A percentile compares a stretch with the other conserved stretches of the same genome.
These are phyloP conservation scores for Smithornis capensis DNA, from an alignment of 2,113 vertebrate species.

Conservation along the genomic window DNA sequence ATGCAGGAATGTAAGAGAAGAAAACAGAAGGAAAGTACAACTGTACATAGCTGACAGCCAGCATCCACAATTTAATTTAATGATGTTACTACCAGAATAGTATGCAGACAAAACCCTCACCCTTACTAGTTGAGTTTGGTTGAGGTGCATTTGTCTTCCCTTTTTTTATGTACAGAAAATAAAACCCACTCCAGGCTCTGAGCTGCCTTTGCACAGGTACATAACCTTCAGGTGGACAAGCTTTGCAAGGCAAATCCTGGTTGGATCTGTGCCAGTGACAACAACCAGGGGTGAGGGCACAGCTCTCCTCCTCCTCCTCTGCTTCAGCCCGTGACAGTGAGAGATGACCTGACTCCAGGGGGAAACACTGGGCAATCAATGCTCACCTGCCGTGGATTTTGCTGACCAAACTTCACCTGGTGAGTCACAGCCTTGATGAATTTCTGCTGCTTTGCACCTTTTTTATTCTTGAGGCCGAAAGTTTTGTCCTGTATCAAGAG, in stretches of 20 bases:
- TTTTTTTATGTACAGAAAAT: background rate
- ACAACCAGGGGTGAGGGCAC: background rate
- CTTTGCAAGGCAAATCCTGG: background rate
- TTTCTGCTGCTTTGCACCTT: conserved; percentile 98
- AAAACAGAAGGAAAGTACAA: background rate
- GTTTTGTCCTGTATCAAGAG: conserved; percentile 89
- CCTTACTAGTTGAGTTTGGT: background rate
- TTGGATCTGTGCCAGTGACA: background rate
- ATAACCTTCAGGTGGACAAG: background rate
- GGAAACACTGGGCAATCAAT: background rate
- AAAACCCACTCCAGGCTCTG: background rate
- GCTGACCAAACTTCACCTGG: conserved; percentile 93
- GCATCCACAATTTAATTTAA: background rate
- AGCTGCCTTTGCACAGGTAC: background rate
- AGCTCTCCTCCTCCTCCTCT: background rate
- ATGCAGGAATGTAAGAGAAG: background rate
- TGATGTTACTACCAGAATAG: background rate
- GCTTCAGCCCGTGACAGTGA: no score
- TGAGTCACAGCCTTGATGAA: conserved; percentile 97
- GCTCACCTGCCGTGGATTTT: conserved; percentile 85
- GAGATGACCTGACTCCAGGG: rapidly evolving
- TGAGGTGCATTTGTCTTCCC: background rate
- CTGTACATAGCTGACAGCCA: background rate
- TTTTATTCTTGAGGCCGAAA: conserved; percentile 98
- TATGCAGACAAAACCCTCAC: rapidly evolving